A percentile compares a stretch with the other conserved stretches of the same genome.
Conservation (phyloP, 1,140 invertebrate genomes). For the Anthonomus grandis region DNA sequence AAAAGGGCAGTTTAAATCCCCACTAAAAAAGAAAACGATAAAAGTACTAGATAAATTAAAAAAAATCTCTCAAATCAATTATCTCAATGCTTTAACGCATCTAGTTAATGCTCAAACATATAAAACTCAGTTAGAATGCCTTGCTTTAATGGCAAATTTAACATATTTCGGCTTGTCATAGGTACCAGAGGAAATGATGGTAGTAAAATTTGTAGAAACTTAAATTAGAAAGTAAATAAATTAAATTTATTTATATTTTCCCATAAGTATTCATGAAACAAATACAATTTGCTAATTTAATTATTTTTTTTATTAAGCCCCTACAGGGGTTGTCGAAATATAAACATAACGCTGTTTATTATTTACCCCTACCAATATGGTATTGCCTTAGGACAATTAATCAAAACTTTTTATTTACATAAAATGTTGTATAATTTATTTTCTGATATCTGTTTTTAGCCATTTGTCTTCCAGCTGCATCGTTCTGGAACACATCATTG, state of each 20-base stretch:
- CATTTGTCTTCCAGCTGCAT: too few relatives aligned
- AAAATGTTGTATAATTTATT: not conserved
- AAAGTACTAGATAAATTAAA: constrained; percentile 3
- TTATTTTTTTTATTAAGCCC: not conserved
- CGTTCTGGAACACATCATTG: not conserved
- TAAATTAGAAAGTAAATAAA: constrained; percentile 1
- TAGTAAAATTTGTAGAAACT: not conserved
- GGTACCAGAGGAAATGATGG: not conserved
- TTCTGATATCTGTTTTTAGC: not conserved
- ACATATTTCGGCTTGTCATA: too few relatives aligned
- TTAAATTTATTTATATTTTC: not conserved
- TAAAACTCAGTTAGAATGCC: too few relatives aligned
- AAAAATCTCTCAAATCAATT: constrained; percentile 6
- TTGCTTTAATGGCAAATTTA: too few relatives aligned
- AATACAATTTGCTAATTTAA: not conserved
- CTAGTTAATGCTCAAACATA: too few relatives aligned
- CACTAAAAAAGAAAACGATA: constrained; percentile 3
- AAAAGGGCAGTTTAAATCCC: constrained; percentile 5
- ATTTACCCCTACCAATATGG: not conserved
- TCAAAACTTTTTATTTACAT: too few relatives aligned
- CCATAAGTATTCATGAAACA: not conserved
- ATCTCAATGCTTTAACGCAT: too few relatives aligned
- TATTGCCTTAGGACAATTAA: not conserved
- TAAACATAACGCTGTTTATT: not conserved
- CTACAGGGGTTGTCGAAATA: not conserved